These are phyloP conservation scores for Piscicola geometra DNA, from an alignment of 2,888 invertebrate genomes.

Conservation along the genomic window DNA sequence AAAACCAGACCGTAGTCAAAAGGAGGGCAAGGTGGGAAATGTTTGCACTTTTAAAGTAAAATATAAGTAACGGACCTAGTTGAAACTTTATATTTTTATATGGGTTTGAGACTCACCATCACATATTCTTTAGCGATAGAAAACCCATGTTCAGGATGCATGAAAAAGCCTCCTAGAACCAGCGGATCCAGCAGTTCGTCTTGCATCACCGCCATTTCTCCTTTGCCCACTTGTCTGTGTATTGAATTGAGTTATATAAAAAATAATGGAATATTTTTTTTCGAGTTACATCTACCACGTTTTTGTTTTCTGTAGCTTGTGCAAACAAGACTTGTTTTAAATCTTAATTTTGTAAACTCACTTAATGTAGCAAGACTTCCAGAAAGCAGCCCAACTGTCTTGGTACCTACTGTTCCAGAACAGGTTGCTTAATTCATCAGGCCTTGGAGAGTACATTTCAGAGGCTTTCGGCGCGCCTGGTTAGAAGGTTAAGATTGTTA, in stretches of 20 bases:
- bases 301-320: too few relatives aligned
- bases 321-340: too few relatives aligned
- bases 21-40: background rate
- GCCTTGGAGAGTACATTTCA: slow-evolving; percentile 28
- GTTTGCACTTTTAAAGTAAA: background rate
- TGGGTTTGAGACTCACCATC: too few relatives aligned
- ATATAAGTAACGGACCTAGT: background rate
- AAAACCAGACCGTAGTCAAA: background rate
- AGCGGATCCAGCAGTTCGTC: slow-evolving; percentile 41
- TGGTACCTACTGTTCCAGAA: slow-evolving; percentile 40
- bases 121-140: slow-evolving; percentile 77
- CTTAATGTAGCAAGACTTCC: slow-evolving; percentile 37
- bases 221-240: slow-evolving; percentile 41
- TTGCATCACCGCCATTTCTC: slow-evolving; percentile 39
- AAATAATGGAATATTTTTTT: too few relatives aligned
- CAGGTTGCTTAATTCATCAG: slow-evolving; percentile 36
- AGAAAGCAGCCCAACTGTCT: slow-evolving; percentile 38
- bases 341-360: slow-evolving; percentile 18
- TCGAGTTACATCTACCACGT: too few relatives aligned
- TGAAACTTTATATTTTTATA: too few relatives aligned
- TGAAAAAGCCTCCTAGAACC: slow-evolving; percentile 49
- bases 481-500: background rate
- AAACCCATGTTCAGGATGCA: slow-evolving; percentile 79
- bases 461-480: slow-evolving; percentile 34
- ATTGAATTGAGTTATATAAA: too few relatives aligned